A percentile compares a stretch with the other conserved stretches of the same genome.
These are phyloP conservation scores for Pterobdella sp. DNA, from an alignment of 2,888 invertebrate species.

Conservation along the genomic window DNA sequence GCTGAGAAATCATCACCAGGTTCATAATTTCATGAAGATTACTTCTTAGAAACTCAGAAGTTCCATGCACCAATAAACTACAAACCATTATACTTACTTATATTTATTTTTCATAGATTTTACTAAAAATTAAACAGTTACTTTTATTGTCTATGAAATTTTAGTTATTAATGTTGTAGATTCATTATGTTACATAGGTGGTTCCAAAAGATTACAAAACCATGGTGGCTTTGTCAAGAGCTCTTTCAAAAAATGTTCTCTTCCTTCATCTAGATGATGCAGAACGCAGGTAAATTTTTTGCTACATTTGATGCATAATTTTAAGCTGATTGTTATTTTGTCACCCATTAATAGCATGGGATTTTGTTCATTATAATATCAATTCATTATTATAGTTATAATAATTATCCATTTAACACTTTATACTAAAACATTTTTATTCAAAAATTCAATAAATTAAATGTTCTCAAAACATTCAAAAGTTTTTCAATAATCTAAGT, in stretches of 20 bases:
- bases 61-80: no score
- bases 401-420: neutral
- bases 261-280: conserved; percentile 96
- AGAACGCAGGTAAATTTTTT: conserved; percentile 65
- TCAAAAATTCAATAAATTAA: neutral
- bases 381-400: no score
- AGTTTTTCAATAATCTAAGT: no score
- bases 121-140: neutral
- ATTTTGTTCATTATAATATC: no score
- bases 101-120: neutral
- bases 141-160: neutral
- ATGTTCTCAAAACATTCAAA: neutral
- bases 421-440: neutral
- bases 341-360: no score
- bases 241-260: conserved; percentile 93
- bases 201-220: conserved; percentile 99
- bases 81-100: conserved; percentile 7
- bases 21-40: no score
- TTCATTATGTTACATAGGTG: conserved; percentile 61
- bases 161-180: no score
- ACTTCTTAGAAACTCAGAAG: no score
- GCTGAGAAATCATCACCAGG: no score
- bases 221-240: conserved; percentile 92
- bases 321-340: no score
- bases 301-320: no score